Evolutionary conservation across 2,113 vertebrate genomes (phyloP).

Genomic region (Nycticorax nycticorax): DNA sequence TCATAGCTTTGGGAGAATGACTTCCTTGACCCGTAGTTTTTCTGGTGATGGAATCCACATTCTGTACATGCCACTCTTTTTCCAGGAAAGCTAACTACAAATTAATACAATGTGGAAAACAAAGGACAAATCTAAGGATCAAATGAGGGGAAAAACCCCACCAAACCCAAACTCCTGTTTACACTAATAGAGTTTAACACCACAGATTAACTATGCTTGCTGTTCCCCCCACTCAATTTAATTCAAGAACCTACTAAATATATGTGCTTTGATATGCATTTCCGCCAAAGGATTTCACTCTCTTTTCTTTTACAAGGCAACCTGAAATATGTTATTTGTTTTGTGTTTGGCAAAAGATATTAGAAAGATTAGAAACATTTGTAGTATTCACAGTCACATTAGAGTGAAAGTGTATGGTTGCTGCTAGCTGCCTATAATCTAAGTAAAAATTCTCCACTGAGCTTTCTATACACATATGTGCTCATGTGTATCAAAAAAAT

Average conservation of each 20-base stretch:
- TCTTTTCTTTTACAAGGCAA: neutral
- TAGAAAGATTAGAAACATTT: neutral
- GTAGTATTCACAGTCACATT: neutral
- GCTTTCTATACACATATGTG: neutral
- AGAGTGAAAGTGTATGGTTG: neutral
- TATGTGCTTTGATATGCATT: neutral
- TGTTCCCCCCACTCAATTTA: neutral
- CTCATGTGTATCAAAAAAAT: neutral
- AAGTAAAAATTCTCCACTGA: neutral
- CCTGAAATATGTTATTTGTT: conserved; percentile 19
- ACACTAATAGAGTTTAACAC: neutral
- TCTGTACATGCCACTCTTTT: conserved; percentile 34
- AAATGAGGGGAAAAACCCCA: neutral
- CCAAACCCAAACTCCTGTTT: neutral
- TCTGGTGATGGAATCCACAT: conserved; percentile 10
- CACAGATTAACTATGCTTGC: neutral
- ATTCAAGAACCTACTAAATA: neutral
- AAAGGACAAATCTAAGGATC: neutral
- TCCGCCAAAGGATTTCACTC: neutral
- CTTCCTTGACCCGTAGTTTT: neutral
- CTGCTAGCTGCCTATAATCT: neutral
- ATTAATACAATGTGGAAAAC: conserved; percentile 43
- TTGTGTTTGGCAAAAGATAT: conserved; percentile 27
- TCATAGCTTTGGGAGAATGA: neutral
- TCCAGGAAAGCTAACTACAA: conserved; percentile 13